Conservation (phyloP, 2,113 vertebrate species). For the Hippocampus zosterae region DNA sequence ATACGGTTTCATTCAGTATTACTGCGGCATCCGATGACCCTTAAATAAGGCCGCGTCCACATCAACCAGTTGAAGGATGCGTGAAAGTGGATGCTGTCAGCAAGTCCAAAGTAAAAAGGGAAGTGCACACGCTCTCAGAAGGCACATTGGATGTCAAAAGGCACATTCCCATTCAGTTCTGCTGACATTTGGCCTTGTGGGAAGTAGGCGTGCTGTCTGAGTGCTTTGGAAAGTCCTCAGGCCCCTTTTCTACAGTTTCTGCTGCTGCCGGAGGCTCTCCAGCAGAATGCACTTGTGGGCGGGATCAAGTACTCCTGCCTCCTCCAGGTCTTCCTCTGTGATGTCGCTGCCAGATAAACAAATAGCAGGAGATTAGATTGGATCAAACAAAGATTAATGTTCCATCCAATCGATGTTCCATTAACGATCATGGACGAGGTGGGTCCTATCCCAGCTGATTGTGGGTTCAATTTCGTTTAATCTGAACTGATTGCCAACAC, state of each 20-base stretch:
- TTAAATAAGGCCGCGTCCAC: constrained; percentile 59
- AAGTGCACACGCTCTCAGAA: constrained; percentile 64
- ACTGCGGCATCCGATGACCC: constrained; percentile 15
- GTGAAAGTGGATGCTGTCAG: constrained; percentile 35
- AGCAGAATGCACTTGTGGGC: constrained; percentile 85
- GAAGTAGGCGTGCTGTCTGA: background rate
- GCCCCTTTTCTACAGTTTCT: constrained; percentile 71
- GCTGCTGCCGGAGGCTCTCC: constrained; percentile 80
- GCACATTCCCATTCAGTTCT: constrained; percentile 40
- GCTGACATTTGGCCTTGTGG: constrained; percentile 26
- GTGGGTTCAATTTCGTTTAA: too few relatives aligned
- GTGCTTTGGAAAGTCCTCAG: background rate
- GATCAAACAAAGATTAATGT: too few relatives aligned
- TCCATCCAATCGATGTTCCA: too few relatives aligned
- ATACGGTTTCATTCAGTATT: background rate
- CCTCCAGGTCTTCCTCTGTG: constrained; percentile 93
- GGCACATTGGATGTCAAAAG: constrained; percentile 52
- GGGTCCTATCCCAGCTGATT: too few relatives aligned
- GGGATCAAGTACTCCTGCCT: constrained; percentile 85
- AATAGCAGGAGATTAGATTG: too few relatives aligned
- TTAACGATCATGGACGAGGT: too few relatives aligned
- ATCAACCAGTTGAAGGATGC: constrained; percentile 41
- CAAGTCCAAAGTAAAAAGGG: constrained; percentile 40
- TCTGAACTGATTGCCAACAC: too few relatives aligned
- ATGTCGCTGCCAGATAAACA: constrained; percentile 79